Conservation (phyloP, 2,888 invertebrate species). For the Oxystoma pomonae region DNA sequence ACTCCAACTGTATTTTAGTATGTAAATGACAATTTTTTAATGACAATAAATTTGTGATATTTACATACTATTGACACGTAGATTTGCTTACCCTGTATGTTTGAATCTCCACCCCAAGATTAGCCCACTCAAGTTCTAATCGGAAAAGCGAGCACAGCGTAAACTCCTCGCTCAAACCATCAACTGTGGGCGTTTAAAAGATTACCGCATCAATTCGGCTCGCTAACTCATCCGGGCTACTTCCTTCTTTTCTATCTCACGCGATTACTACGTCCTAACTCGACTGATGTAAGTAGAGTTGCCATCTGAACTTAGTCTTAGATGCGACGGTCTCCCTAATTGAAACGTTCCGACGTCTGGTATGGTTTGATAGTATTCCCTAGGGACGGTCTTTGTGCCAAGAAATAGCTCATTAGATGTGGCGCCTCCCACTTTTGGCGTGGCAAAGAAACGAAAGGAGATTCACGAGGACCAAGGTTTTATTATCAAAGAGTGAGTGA, state of each 20-base stretch:
- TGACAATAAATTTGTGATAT: too few relatives aligned
- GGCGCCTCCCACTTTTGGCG: conserved; percentile 21
- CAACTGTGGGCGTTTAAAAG: neutral
- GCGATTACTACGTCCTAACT: too few relatives aligned
- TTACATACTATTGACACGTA: too few relatives aligned
- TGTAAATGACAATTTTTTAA: too few relatives aligned
- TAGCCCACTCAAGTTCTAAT: neutral
- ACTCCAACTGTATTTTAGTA: too few relatives aligned
- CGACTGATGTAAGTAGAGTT: too few relatives aligned
- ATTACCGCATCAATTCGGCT: neutral
- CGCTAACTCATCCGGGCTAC: neutral
- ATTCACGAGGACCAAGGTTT: too few relatives aligned
- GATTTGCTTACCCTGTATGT: neutral
- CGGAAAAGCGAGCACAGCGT: neutral
- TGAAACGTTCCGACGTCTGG: too few relatives aligned
- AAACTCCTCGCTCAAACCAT: neutral
- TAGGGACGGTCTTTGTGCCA: conserved; percentile 44
- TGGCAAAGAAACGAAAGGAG: too few relatives aligned
- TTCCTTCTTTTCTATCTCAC: neutral
- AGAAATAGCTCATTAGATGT: conserved; percentile 47
- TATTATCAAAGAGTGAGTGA: too few relatives aligned
- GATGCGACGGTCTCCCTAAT: too few relatives aligned
- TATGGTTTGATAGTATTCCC: conserved; percentile 46
- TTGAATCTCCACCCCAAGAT: neutral
- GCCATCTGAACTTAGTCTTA: too few relatives aligned